A percentile compares a stretch with the other conserved stretches of the same genome.
Evolutionary conservation across 1,140 invertebrate species (phyloP).

Genomic region (Papilio xuthus): DNA sequence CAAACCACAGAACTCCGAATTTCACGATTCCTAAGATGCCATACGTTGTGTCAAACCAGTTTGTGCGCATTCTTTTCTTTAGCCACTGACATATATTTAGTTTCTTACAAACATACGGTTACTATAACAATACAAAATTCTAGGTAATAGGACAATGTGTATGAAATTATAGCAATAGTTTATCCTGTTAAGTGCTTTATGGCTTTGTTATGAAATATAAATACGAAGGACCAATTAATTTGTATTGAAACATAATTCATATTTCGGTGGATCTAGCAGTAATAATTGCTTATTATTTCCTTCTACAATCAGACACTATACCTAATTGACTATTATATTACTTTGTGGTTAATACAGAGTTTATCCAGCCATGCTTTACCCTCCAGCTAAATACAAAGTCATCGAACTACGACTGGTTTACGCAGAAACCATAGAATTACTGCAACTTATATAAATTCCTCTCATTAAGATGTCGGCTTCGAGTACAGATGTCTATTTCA

Average conservation of each 20-base stretch:
- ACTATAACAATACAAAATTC: not conserved
- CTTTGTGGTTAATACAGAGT: slow-evolving; percentile 43
- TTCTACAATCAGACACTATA: not conserved
- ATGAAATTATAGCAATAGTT: slow-evolving; percentile 9
- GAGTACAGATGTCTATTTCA: not conserved
- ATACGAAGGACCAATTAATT: not conserved
- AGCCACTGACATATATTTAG: slow-evolving; percentile 48
- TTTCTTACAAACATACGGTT: slow-evolving; percentile 6
- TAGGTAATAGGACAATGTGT: slow-evolving; percentile 4
- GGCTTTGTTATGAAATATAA: not conserved
- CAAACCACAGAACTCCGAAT: slow-evolving; percentile 28
- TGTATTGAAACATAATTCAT: not conserved
- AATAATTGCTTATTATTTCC: slow-evolving; percentile 16
- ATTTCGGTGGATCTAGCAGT: not conserved
- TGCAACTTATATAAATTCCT: slow-evolving; percentile 40
- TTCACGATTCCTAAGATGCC: slow-evolving; percentile 43
- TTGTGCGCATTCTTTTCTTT: slow-evolving; percentile 46
- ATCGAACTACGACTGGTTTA: slow-evolving; percentile 70
- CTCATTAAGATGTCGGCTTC: slow-evolving; percentile 35
- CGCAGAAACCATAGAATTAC: slow-evolving; percentile 48
- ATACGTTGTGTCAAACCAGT: slow-evolving; percentile 48
- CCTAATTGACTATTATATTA: too few species aligned
- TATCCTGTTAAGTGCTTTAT: not conserved
- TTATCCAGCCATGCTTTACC: slow-evolving; percentile 57
- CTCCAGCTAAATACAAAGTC: slow-evolving; percentile 53